Evolutionary conservation across 2,888 invertebrate species (phyloP).

Genomic region (Candidula unifasciata): DNA sequence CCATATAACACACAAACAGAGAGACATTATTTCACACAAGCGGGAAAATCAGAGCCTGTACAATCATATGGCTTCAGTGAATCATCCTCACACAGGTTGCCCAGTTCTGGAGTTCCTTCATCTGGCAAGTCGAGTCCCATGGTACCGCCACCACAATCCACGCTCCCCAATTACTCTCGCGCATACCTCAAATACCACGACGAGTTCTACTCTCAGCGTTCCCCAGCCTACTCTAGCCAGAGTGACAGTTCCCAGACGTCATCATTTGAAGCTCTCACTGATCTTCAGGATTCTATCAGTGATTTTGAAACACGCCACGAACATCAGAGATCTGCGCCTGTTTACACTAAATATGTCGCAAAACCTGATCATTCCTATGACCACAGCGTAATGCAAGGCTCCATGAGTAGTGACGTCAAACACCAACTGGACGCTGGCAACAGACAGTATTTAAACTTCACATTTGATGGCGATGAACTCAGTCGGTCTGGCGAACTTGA

Average conservation of each 20-base stretch:
- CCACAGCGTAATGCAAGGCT: constrained; percentile 33
- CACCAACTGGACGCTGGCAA: constrained; percentile 61
- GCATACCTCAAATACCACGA: constrained; percentile 14
- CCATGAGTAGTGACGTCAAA: constrained; percentile 56
- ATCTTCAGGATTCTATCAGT: not conserved
- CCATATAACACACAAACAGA: not conserved
- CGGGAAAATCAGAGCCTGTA: not conserved
- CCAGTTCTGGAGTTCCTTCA: constrained; percentile 21
- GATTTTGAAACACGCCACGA: not conserved
- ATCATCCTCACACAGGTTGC: not conserved
- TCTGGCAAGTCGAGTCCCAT: not conserved
- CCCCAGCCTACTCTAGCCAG: not conserved
- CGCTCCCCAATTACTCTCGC: not conserved
- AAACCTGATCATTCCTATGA: constrained; percentile 42
- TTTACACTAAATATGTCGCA: constrained; percentile 31
- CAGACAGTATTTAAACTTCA: constrained; percentile 64
- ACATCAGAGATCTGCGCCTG: not conserved
- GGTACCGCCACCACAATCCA: not conserved
- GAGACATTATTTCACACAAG: not conserved
- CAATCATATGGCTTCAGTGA: constrained; percentile 13
- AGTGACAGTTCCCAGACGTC: not conserved
- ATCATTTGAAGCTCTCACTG: not conserved
- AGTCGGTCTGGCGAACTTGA: not conserved
- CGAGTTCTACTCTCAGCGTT: not conserved
- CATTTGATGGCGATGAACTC: constrained; percentile 57